A percentile compares a stretch with the other conserved stretches of the same genome.
These are phyloP conservation scores for Rhagonycha fulva DNA, from an alignment of 2,888 invertebrate genomes.

Conservation along the genomic window DNA sequence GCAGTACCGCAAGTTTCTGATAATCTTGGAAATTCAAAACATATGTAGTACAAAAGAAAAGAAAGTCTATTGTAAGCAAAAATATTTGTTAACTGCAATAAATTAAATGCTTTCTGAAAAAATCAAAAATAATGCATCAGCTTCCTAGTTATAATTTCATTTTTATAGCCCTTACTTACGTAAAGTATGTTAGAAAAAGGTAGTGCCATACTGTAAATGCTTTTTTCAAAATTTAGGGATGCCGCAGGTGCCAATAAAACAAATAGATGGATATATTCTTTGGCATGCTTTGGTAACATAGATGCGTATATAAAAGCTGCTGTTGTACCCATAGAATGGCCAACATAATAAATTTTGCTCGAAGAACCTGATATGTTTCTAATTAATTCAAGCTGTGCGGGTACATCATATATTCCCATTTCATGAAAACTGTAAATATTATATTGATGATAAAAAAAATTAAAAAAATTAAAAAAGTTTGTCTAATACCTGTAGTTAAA, in stretches of 20 bases:
- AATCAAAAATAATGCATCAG: background rate
- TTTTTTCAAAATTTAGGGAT: background rate
- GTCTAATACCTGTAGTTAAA: conserved; percentile 1
- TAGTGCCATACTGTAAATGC: accelerated
- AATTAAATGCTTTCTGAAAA: background rate
- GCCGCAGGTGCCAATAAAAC: background rate
- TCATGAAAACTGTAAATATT: conserved; percentile 8
- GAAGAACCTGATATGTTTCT: background rate
- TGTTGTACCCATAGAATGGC: background rate
- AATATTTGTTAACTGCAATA: background rate
- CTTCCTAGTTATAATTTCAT: no score
- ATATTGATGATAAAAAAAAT: background rate
- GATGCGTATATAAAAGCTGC: background rate
- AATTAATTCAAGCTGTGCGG: conserved; percentile 1
- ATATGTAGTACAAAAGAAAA: background rate
- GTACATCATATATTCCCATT: conserved; percentile 4
- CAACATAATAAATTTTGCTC: background rate
- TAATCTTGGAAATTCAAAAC: background rate
- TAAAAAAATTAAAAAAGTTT: background rate
- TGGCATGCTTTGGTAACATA: conserved; percentile 4
- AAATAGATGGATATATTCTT: conserved; percentile 1
- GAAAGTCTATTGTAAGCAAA: background rate
- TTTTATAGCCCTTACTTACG: background rate
- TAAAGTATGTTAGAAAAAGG: background rate
- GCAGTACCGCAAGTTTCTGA: background rate